Conservation (phyloP, 1,140 invertebrate genomes). For the Mycetomoellerius zeteki region DNA sequence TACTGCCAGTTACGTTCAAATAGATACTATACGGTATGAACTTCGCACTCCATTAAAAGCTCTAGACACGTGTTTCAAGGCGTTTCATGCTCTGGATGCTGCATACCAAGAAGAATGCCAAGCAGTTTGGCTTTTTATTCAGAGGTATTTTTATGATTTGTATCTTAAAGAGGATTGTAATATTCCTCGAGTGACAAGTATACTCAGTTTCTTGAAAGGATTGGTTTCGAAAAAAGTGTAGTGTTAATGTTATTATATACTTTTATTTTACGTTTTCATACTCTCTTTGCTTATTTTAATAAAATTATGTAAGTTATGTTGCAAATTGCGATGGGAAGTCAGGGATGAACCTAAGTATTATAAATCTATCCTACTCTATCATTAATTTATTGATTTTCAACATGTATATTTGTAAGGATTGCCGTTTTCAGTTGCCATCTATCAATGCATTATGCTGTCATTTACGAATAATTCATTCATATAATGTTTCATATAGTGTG, state of each 20-base stretch:
- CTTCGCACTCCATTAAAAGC: constrained; percentile 4
- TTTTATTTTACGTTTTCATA: no score
- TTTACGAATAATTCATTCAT: constrained; percentile 23
- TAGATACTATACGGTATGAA: neutral
- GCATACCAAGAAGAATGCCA: neutral
- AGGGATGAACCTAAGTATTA: no score
- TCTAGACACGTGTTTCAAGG: constrained; percentile 19
- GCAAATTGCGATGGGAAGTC: no score
- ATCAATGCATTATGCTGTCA: neutral
- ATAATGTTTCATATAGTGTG: constrained; percentile 20
- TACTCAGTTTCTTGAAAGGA: neutral
- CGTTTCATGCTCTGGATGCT: neutral
- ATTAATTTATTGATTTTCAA: neutral
- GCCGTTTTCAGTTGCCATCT: neutral
- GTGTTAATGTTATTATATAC: neutral
- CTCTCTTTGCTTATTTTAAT: no score
- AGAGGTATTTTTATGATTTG: constrained; percentile 23
- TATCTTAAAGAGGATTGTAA: constrained; percentile 1
- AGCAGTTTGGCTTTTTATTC: constrained; percentile 2
- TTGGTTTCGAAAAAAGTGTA: neutral
- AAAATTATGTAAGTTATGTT: no score
- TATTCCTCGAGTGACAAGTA: constrained; percentile 11
- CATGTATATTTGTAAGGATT: neutral
- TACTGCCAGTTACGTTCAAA: constrained; percentile 24
- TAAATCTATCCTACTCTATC: no score